phyloP scores from a whole-genome alignment of 2,888 invertebrate species.

The Phengaris alcon region DNA sequence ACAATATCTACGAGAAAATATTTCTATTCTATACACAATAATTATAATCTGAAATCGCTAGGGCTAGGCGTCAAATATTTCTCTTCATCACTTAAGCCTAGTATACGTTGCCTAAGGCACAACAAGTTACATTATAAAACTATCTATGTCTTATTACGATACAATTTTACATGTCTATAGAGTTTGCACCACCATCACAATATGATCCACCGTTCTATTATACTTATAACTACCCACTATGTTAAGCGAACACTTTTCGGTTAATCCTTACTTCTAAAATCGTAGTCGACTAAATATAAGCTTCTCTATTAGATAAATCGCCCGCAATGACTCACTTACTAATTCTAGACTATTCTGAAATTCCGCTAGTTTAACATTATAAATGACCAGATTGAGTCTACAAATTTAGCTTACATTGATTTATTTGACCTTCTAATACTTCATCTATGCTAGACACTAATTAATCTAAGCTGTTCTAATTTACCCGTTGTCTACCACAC shows the following conservation, averaged over 20 bases:
- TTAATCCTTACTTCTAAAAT: slow-evolving; percentile 42
- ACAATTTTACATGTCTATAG: slow-evolving; percentile 60
- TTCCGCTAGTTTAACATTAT: slow-evolving; percentile 58
- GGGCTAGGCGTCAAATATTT: slow-evolving; percentile 35
- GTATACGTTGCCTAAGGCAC: slow-evolving; percentile 60
- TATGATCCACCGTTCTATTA: slow-evolving; percentile 43
- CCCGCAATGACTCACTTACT: slow-evolving; percentile 57
- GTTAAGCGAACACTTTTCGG: slow-evolving; percentile 42
- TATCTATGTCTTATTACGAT: slow-evolving; percentile 65
- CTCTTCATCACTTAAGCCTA: slow-evolving; percentile 38
- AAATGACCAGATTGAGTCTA: slow-evolving; percentile 63
- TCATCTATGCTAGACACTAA: slow-evolving; percentile 66
- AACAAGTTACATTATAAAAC: slow-evolving; percentile 51
- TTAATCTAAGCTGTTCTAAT: slow-evolving; percentile 59
- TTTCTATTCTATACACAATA: slow-evolving; percentile 55
- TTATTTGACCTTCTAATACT: slow-evolving; percentile 55
- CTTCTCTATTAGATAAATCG: slow-evolving; percentile 63
- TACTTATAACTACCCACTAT: slow-evolving; percentile 39
- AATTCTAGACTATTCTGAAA: slow-evolving; percentile 60
- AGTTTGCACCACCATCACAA: slow-evolving; percentile 77
- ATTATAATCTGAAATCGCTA: slow-evolving; percentile 39
- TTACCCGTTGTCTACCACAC: slow-evolving; percentile 66
- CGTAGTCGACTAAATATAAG: slow-evolving; percentile 51
- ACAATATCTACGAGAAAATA: slow-evolving; percentile 52
- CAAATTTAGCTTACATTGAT: slow-evolving; percentile 54